These are phyloP conservation scores for Sphyrna mokarran DNA, from an alignment of 2,113 vertebrate genomes.

Conservation along the genomic window DNA sequence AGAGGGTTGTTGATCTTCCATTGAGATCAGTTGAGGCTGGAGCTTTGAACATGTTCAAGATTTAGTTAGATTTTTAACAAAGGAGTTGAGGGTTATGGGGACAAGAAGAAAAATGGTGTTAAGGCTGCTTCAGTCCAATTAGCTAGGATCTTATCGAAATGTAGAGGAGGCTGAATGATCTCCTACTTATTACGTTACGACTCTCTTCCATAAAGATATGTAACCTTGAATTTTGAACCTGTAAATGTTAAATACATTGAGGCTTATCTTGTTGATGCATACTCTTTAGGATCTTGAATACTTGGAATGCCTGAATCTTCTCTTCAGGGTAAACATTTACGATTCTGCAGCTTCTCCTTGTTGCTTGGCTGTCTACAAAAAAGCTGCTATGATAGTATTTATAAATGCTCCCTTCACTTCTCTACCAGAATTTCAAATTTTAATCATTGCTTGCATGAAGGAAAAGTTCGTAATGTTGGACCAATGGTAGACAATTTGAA, in stretches of 20 bases:
- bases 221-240: background rate
- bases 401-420: background rate
- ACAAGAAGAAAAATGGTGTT: background rate
- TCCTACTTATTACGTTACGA: background rate
- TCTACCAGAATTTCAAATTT: background rate
- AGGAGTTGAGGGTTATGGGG: background rate
- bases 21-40: background rate
- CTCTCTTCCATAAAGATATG: background rate
- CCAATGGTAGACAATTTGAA: background rate
- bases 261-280: background rate
- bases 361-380: background rate
- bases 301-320: background rate
- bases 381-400: background rate
- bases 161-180: background rate
- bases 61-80: background rate
- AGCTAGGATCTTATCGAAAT: background rate
- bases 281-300: background rate
- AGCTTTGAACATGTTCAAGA: too few species aligned
- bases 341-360: background rate
- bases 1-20: background rate
- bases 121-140: background rate
- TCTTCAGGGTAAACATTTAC: background rate
- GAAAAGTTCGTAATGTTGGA: background rate
- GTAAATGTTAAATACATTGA: background rate
- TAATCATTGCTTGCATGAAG: background rate